Conservation (phyloP, 2,888 invertebrate species). For the Magallana nippona region DNA sequence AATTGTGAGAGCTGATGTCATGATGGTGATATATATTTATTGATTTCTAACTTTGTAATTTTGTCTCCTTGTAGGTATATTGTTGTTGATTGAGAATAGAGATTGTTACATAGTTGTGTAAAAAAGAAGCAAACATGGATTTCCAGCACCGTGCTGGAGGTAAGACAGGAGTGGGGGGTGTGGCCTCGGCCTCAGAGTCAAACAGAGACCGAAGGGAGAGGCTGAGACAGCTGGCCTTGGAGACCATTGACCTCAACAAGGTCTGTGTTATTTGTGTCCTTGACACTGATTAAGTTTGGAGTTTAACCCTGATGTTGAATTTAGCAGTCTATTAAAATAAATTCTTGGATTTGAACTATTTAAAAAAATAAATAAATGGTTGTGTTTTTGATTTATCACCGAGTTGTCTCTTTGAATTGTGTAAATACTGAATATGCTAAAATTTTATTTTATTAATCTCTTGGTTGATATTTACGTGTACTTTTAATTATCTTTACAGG, state of each 20-base stretch:
- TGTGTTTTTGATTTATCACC: too few species aligned
- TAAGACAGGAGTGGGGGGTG: constrained; percentile 99
- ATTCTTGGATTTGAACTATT: too few species aligned
- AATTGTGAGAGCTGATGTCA: too few species aligned
- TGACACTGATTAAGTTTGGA: too few species aligned
- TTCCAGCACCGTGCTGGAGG: constrained; percentile 99
- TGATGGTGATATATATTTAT: too few species aligned
- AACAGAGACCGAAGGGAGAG: constrained; percentile 98
- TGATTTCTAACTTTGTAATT: too few species aligned
- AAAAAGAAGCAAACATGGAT: constrained; percentile 87
- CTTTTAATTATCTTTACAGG: constrained; percentile 80
- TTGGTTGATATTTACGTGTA: neutral
- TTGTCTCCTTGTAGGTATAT: too few species aligned
- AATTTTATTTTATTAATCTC: neutral
- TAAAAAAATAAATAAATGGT: too few species aligned
- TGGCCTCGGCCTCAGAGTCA: constrained; percentile 99
- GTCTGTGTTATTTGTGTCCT: constrained; percentile 55
- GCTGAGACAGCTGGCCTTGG: constrained; percentile 95
- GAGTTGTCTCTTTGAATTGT: too few species aligned
- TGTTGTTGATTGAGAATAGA: too few species aligned
- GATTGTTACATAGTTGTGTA: neutral
- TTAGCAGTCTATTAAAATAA: too few species aligned
- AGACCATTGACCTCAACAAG: constrained; percentile 99
- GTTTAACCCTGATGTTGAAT: too few species aligned
- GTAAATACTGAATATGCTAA: neutral